Evolutionary conservation across 2,797 vertebrate species (phyloP).

Genomic region (Tokudaia tokunoshimensis): DNA sequence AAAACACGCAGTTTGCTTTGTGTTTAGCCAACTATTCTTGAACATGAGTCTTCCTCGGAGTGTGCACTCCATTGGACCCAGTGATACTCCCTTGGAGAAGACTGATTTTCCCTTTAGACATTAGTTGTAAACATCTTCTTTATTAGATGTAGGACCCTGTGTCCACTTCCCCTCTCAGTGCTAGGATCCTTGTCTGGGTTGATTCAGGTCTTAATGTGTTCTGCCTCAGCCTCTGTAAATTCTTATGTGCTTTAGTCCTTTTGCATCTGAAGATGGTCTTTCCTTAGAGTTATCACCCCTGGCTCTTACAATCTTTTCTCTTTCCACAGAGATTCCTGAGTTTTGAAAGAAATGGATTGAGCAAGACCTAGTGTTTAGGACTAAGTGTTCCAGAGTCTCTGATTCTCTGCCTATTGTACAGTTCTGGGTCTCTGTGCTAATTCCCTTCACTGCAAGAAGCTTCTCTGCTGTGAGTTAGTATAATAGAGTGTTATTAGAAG

Average conservation of each 20-base stretch:
- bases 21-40: no score
- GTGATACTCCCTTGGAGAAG: no score
- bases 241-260: no score
- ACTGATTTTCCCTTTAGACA: no score
- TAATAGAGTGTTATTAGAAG: neutral
- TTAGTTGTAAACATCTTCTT: neutral
- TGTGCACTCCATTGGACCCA: no score
- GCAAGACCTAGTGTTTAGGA: neutral
- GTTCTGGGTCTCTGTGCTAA: neutral
- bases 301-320: neutral
- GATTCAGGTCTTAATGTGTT: neutral
- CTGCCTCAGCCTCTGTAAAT: neutral
- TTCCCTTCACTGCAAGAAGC: neutral
- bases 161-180: no score
- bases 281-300: neutral
- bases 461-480: neutral
- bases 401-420: neutral
- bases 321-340: neutral
- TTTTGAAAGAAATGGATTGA: neutral
- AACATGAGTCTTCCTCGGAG: no score
- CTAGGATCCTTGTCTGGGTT: neutral
- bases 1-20: no score
- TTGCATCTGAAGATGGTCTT: neutral
- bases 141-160: neutral
- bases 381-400: neutral